These are phyloP conservation scores for Hipposideros armiger DNA, from an alignment of 2,113 vertebrate genomes.

Conservation along the genomic window DNA sequence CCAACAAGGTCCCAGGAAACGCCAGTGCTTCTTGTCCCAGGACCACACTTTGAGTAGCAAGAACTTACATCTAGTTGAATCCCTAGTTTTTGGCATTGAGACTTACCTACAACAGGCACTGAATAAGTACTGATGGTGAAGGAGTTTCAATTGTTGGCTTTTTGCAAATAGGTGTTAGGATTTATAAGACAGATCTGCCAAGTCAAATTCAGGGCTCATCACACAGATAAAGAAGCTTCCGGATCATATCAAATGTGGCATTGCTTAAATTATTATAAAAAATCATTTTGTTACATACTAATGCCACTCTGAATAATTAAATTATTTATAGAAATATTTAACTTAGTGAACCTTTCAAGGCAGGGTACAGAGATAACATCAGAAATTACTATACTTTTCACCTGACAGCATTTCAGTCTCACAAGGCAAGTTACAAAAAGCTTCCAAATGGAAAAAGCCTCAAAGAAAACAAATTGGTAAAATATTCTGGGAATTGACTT, in stretches of 20 bases:
- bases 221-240: neutral
- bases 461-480: neutral
- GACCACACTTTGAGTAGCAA: neutral
- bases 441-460: slow-evolving; percentile 23
- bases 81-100: neutral
- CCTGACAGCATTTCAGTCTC: neutral
- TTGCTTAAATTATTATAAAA: neutral
- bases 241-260: neutral
- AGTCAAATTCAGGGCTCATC: neutral
- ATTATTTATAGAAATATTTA: slow-evolving; percentile 8
- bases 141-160: neutral
- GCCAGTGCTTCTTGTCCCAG: neutral
- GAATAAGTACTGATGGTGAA: neutral
- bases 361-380: neutral
- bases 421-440: neutral
- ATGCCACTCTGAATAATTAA: neutral
- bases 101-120: neutral
- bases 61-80: neutral
- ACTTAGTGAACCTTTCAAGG: neutral
- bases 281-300: neutral
- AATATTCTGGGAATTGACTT: neutral
- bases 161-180: neutral
- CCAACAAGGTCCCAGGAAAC: neutral
- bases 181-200: neutral
- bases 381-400: neutral